Conservation (phyloP, 2,888 invertebrate genomes). For the Amorpha juglandis region DNA sequence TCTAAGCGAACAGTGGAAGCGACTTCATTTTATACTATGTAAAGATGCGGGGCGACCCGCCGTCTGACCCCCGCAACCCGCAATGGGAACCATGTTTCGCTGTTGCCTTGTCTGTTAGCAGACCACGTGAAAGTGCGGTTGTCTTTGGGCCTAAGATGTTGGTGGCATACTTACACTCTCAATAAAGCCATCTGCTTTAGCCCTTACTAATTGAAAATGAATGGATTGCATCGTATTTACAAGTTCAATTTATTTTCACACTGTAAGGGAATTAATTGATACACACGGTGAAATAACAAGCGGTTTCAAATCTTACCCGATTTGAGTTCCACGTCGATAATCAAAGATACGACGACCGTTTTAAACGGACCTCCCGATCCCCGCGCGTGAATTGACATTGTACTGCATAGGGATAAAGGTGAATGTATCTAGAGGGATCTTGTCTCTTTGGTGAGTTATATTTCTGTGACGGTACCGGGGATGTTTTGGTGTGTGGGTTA, state of each 20-base stretch:
- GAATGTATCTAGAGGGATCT: slow-evolving; percentile 56
- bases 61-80: too few relatives aligned
- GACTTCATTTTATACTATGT: too few relatives aligned
- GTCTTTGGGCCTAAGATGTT: too few relatives aligned
- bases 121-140: too few relatives aligned
- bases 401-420: slow-evolving; percentile 42
- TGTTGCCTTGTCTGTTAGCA: too few relatives aligned
- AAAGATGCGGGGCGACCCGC: too few relatives aligned
- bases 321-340: slow-evolving; percentile 48
- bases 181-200: too few relatives aligned
- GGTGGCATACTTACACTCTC: too few relatives aligned
- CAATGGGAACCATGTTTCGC: too few relatives aligned
- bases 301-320: slow-evolving; percentile 44
- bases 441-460: slow-evolving; percentile 59
- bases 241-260: not conserved
- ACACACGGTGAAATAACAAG: slow-evolving; percentile 37
- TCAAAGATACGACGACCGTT: slow-evolving; percentile 51
- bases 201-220: too few relatives aligned
- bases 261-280: slow-evolving; percentile 37
- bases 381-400: slow-evolving; percentile 23
- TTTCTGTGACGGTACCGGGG: slow-evolving; percentile 58
- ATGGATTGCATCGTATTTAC: not conserved
- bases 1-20: too few relatives aligned
- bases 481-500: slow-evolving; percentile 46
- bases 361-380: slow-evolving; percentile 28